phyloP scores from a whole-genome alignment of 2,113 vertebrate genomes.

The Heterotilapia buettikoferi region DNA sequence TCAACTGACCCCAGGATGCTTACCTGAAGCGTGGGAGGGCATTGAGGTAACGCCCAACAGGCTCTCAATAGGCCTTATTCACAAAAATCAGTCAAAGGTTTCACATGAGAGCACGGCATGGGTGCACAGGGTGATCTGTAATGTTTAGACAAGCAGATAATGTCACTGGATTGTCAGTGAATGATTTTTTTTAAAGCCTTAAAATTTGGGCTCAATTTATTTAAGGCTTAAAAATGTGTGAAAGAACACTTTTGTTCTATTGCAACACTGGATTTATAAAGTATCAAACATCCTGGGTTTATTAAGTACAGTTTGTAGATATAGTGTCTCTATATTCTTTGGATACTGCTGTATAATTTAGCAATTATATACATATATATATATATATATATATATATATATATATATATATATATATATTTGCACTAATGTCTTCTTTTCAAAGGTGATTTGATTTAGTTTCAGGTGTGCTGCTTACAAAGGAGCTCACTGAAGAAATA shows the following conservation, averaged over 20 bases:
- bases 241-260: not conserved
- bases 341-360: not conserved
- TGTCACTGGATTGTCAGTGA: slow-evolving; percentile 17
- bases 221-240: not conserved
- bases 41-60: slow-evolving; percentile 52
- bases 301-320: not conserved
- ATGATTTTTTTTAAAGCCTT: not conserved
- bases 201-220: not conserved
- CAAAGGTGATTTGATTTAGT: not conserved
- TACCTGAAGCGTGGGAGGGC: slow-evolving; percentile 63
- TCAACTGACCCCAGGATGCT: slow-evolving; percentile 41
- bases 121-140: slow-evolving; percentile 6
- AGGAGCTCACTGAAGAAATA: slow-evolving; percentile 7
- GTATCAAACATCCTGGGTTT: not conserved
- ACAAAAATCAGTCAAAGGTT: slow-evolving; percentile 67
- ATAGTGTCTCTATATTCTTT: not conserved
- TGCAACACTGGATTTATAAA: not conserved
- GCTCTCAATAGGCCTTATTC: slow-evolving; percentile 67
- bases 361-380: not conserved
- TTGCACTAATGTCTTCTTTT: not conserved
- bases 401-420: not conserved
- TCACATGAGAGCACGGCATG: slow-evolving; percentile 49
- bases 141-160: slow-evolving; percentile 61
- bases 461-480: slow-evolving; percentile 2
- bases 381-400: too few relatives aligned